These are phyloP conservation scores for Cybosia mesomella DNA, from an alignment of 2,888 invertebrate species.

Conservation along the genomic window DNA sequence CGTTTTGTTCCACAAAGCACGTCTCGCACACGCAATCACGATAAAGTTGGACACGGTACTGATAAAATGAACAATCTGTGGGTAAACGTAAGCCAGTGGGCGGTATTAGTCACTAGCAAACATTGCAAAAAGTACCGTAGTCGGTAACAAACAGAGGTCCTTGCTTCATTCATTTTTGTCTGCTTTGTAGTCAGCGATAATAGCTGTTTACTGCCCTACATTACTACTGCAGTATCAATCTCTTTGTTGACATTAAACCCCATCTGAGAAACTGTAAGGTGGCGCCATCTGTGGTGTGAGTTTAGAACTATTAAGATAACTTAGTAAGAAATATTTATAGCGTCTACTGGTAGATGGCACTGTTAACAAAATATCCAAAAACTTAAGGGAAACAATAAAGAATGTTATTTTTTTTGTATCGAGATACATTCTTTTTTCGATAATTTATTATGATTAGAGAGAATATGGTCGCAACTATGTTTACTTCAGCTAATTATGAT, in stretches of 20 bases:
- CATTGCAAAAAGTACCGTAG: conserved; percentile 47
- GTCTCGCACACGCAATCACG: conserved; percentile 41
- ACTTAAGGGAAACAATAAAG: background rate
- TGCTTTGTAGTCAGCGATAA: conserved; percentile 32
- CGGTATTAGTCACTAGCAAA: conserved; percentile 57
- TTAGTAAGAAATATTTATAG: background rate
- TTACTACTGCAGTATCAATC: conserved; percentile 7
- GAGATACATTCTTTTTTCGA: no score
- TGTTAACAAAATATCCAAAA: background rate
- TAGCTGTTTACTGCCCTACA: conserved; percentile 24
- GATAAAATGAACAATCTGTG: conserved; percentile 53
- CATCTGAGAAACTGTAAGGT: conserved; percentile 12
- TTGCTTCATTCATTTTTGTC: conserved; percentile 32
- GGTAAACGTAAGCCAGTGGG: conserved; percentile 51
- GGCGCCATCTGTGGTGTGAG: conserved; percentile 48
- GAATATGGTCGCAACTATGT: no score
- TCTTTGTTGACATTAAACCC: conserved; percentile 26
- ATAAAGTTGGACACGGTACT: conserved; percentile 51
- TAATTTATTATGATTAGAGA: no score
- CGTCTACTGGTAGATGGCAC: conserved; percentile 25
- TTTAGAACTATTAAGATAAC: background rate
- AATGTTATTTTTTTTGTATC: no score
- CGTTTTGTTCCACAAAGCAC: conserved; percentile 20
- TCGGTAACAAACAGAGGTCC: conserved; percentile 28
- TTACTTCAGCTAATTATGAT: no score